phyloP scores from a whole-genome alignment of 2,797 vertebrate genomes.

The Tenualosa ilisha region DNA sequence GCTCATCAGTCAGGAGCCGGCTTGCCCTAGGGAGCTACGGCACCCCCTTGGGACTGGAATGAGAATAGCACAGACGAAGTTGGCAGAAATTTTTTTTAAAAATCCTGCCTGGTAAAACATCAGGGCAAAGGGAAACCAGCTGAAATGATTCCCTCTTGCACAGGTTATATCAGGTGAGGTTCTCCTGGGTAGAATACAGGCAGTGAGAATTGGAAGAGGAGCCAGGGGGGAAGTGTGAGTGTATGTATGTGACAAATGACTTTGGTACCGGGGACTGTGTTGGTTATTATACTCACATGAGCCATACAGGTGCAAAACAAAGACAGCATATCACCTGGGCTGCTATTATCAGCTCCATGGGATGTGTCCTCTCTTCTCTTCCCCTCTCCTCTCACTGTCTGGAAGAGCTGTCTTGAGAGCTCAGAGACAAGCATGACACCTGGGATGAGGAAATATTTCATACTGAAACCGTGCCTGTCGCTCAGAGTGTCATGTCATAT shows the following conservation, averaged over 20 bases:
- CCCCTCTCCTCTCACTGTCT: background rate
- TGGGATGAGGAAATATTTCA: background rate
- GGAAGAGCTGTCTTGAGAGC: background rate
- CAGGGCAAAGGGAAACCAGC: background rate
- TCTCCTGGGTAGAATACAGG: background rate
- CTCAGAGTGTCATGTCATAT: background rate
- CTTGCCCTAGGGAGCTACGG: background rate
- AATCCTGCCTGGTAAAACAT: no score
- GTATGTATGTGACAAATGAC: slow-evolving; percentile 4
- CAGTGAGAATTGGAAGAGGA: background rate
- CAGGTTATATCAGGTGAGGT: slow-evolving; percentile 8
- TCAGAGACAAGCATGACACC: background rate
- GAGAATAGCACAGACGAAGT: background rate
- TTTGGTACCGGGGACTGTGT: background rate
- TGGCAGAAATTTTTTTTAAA: no score
- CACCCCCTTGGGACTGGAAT: background rate
- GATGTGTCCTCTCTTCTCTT: background rate
- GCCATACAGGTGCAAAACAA: background rate
- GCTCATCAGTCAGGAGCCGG: slow-evolving; percentile 11
- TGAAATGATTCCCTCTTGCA: background rate
- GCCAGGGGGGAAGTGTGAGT: background rate
- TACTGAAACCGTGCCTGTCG: background rate
- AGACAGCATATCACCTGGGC: background rate
- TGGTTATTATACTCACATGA: background rate
- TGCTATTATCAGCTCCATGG: background rate